phyloP scores from a whole-genome alignment of 2,113 vertebrate species.

The Camelus bactrianus region DNA sequence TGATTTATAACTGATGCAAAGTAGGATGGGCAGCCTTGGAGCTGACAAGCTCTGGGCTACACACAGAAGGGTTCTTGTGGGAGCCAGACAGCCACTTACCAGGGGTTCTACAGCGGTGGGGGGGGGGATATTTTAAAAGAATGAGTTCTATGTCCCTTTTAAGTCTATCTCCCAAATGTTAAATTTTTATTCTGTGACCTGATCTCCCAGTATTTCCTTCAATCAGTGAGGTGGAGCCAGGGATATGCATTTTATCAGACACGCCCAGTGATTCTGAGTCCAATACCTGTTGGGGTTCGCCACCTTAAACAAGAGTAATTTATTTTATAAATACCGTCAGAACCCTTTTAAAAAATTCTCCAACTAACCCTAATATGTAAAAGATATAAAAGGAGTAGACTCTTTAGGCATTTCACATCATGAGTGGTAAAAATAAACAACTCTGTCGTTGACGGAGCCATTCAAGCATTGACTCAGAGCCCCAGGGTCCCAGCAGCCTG shows the following conservation, averaged over 20 bases:
- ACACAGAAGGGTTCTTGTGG: accelerated
- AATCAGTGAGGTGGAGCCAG: not conserved
- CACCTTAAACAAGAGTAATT: not conserved
- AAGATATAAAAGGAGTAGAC: not conserved
- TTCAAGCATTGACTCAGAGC: not conserved
- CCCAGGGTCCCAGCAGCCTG: not conserved
- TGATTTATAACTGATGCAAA: not conserved
- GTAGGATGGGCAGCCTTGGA: not conserved
- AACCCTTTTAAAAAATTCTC: not conserved
- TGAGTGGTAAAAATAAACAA: slow-evolving; percentile 11
- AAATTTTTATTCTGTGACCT: not conserved
- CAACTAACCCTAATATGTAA: not conserved
- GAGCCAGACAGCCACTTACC: not conserved
- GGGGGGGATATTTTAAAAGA: not conserved
- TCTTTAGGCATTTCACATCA: not conserved
- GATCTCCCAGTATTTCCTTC: not conserved
- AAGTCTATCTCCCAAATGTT: not conserved
- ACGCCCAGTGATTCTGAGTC: not conserved
- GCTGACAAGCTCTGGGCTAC: no score
- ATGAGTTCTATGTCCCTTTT: not conserved
- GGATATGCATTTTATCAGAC: not conserved
- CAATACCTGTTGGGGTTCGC: not conserved
- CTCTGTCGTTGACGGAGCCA: not conserved
- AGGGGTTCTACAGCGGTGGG: no score
- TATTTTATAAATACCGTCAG: not conserved